Evolutionary conservation across 2,888 invertebrate genomes (phyloP).

Genomic region (Diplolepis rosae): DNA sequence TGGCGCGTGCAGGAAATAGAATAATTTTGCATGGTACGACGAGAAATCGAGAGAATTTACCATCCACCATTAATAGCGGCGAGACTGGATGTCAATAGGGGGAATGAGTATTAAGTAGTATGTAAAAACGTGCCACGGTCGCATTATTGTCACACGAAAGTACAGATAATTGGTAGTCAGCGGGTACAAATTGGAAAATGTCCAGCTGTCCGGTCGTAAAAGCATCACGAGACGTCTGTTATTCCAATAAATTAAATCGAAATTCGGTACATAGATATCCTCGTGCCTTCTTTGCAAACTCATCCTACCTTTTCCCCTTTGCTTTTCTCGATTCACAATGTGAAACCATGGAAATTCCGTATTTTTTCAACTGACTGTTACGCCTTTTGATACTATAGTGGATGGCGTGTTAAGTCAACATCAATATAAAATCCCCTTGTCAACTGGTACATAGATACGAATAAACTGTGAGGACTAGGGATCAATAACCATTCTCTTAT

Average conservation of each 20-base stretch:
- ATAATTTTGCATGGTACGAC: conserved; percentile 39
- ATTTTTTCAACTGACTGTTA: neutral
- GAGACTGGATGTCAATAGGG: neutral
- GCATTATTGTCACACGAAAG: conserved; percentile 31
- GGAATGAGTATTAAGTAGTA: neutral
- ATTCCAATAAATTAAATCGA: conserved; percentile 59
- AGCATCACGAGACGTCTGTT: conserved; percentile 47
- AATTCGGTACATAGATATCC: conserved; percentile 36
- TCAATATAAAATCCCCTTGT: too few relatives aligned
- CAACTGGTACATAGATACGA: too few relatives aligned
- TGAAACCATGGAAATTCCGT: neutral
- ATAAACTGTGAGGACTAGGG: too few relatives aligned
- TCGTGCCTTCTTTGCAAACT: neutral
- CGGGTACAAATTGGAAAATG: conserved; percentile 57
- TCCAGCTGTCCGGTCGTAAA: conserved; percentile 42
- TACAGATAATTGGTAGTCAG: conserved; percentile 43
- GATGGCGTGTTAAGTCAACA: too few relatives aligned
- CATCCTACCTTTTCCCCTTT: neutral
- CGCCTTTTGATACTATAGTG: neutral
- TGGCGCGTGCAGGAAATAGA: conserved; percentile 23
- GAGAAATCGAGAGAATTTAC: conserved; percentile 43
- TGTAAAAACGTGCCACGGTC: neutral
- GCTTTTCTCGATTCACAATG: neutral
- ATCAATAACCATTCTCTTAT: too few relatives aligned
- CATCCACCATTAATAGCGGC: conserved; percentile 34